phyloP scores from a whole-genome alignment of 2,113 vertebrate genomes.

The Clupea harengus region DNA sequence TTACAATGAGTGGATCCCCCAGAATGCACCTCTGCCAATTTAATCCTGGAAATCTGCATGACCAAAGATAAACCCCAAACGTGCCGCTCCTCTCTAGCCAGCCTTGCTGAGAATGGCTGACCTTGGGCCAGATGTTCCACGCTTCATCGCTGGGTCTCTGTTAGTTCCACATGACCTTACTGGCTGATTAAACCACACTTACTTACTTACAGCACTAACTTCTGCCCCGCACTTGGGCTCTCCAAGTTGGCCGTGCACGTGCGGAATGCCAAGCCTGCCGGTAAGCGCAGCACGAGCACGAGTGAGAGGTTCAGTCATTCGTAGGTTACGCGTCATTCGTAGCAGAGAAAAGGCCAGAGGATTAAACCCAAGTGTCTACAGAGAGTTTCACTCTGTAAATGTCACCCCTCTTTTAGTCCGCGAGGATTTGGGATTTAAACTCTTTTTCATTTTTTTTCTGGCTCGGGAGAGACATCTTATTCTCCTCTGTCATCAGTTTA shows the following conservation, averaged over 20 bases:
- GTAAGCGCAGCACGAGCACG: background rate
- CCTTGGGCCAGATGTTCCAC: background rate
- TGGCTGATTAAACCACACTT: background rate
- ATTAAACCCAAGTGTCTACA: background rate
- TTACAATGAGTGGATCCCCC: background rate
- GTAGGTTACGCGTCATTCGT: background rate
- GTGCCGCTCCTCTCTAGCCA: background rate
- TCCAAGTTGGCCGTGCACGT: background rate
- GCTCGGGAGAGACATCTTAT: background rate
- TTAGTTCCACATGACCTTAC: background rate
- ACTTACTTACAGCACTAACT: background rate
- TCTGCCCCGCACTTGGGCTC: background rate
- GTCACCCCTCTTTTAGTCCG: background rate
- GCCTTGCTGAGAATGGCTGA: background rate
- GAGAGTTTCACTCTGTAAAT: background rate
- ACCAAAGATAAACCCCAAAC: conserved; percentile 10
- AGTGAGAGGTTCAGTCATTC: background rate
- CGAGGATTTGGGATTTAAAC: background rate
- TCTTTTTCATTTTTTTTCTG: background rate
- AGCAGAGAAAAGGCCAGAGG: background rate
- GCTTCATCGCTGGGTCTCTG: background rate
- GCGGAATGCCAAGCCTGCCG: background rate
- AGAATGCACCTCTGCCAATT: background rate
- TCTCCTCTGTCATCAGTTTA: background rate
- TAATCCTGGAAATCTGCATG: background rate